phyloP scores from a whole-genome alignment of 2,113 vertebrate species.

The Pseudopodoces humilis region DNA sequence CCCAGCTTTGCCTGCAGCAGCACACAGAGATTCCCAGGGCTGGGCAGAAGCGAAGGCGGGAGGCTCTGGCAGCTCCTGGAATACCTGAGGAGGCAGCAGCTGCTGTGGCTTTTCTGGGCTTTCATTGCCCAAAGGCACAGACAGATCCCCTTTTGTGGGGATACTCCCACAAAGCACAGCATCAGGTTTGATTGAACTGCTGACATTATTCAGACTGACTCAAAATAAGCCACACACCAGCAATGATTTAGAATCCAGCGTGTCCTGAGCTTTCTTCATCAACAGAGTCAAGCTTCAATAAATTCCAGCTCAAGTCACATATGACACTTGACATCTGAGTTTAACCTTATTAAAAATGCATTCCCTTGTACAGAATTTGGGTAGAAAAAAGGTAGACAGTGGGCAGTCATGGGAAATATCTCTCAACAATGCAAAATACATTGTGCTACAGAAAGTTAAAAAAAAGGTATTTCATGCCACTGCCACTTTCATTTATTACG shows the following conservation, averaged over 20 bases:
- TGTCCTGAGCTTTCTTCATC: background rate
- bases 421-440: background rate
- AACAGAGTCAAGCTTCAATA: background rate
- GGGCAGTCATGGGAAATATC: background rate
- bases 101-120: background rate
- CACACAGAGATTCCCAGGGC: background rate
- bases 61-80: background rate
- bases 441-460: background rate
- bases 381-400: background rate
- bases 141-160: background rate
- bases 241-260: background rate
- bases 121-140: background rate
- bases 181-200: background rate
- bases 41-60: background rate
- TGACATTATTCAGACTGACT: background rate
- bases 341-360: background rate
- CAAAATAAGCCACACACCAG: background rate
- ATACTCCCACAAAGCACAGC: background rate
- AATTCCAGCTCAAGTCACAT: background rate
- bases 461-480: background rate
- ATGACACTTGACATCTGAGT: background rate
- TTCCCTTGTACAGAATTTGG: background rate
- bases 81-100: background rate
- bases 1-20: background rate
- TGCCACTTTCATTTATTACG: constrained; percentile 50